These are phyloP conservation scores for Temnothorax unifasciatus DNA, from an alignment of 2,888 invertebrate genomes.

Conservation along the genomic window DNA sequence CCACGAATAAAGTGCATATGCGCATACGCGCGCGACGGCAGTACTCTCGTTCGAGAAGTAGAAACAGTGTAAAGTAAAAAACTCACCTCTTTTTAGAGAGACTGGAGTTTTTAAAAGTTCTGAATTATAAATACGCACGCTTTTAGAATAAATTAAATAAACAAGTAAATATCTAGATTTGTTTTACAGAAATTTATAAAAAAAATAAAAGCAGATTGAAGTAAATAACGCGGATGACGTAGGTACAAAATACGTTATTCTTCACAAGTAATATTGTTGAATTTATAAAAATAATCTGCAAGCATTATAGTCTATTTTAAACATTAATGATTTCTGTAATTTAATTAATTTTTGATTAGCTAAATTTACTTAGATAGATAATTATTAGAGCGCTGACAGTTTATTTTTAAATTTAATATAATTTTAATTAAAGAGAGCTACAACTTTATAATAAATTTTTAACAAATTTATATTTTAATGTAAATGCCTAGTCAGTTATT, in stretches of 20 bases:
- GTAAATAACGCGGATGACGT: not conserved
- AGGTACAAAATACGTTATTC: not conserved
- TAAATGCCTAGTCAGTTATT: not conserved
- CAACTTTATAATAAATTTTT: not conserved
- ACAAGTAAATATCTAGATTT: not conserved
- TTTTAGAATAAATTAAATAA: not conserved
- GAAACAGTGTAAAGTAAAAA: not conserved
- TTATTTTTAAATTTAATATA: conserved; percentile 24
- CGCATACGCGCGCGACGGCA: not conserved
- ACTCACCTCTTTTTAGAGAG: not conserved
- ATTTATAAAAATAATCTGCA: not conserved
- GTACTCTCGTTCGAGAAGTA: not conserved
- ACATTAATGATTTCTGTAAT: not conserved
- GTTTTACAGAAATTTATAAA: not conserved
- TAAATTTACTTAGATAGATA: not conserved
- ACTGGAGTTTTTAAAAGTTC: not conserved
- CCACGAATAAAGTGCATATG: not conserved
- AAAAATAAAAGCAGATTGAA: not conserved
- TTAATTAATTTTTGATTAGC: not conserved
- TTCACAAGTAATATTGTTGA: not conserved
- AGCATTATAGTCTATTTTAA: not conserved
- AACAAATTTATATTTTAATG: not conserved
- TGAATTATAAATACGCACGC: not conserved
- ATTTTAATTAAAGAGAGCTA: not conserved
- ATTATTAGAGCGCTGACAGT: not conserved